phyloP scores from a whole-genome alignment of 2,797 vertebrate species.

The Pitangus sulphuratus region DNA sequence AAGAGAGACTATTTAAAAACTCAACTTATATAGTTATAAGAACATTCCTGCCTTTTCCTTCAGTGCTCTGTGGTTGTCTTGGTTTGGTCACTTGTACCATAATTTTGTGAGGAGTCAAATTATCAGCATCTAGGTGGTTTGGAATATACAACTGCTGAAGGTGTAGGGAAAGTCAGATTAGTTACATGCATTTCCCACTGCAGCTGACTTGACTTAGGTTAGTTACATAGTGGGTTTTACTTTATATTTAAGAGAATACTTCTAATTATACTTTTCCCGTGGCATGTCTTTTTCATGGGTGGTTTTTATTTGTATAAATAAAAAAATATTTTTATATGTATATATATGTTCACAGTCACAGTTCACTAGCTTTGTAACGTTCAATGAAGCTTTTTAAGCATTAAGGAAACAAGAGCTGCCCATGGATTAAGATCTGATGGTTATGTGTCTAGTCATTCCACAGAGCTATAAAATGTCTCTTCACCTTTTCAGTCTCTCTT shows the following conservation, averaged over 20 bases:
- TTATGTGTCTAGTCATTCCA: not conserved
- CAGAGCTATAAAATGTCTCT: not conserved
- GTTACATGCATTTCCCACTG: not conserved
- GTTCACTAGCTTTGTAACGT: not conserved
- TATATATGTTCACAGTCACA: no score
- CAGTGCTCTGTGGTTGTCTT: not conserved
- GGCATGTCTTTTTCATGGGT: not conserved
- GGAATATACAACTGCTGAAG: not conserved
- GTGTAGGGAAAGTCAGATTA: not conserved
- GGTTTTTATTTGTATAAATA: not conserved
- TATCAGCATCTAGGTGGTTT: not conserved
- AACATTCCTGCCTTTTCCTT: not conserved
- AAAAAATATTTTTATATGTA: not conserved
- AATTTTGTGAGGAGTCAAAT: not conserved
- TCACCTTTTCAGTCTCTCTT: not conserved
- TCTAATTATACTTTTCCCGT: not conserved
- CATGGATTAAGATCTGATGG: not conserved
- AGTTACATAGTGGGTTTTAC: not conserved
- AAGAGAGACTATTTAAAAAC: not conserved
- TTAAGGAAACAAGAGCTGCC: not conserved
- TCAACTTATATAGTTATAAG: not conserved
- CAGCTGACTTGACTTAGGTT: not conserved
- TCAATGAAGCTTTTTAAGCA: not conserved
- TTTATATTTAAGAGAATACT: not conserved
- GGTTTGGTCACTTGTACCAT: not conserved